phyloP scores from a whole-genome alignment of 2,888 invertebrate species.

The Dasypolia templi region DNA sequence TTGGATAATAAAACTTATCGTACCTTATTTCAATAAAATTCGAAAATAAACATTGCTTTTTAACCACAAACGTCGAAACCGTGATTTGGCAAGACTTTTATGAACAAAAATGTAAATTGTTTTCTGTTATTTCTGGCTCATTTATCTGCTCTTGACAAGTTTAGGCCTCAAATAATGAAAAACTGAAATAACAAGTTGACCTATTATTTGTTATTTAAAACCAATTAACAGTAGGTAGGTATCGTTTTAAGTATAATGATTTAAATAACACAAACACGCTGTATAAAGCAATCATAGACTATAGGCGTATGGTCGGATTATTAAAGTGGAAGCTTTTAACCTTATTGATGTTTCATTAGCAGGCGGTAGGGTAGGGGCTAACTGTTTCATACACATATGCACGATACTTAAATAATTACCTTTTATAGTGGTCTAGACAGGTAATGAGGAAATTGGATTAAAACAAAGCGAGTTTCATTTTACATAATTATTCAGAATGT shows the following conservation, averaged over 20 bases:
- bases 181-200: no score
- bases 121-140: not conserved
- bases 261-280: constrained; percentile 26
- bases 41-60: not conserved
- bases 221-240: constrained; percentile 1
- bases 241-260: constrained; percentile 10
- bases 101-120: constrained; percentile 1
- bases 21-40: constrained; percentile 3
- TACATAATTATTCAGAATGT: not conserved
- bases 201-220: constrained; percentile 14
- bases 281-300: constrained; percentile 33
- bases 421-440: not conserved
- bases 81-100: not conserved
- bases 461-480: constrained; percentile 9
- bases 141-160: constrained; percentile 50
- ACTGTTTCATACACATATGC: constrained; percentile 11
- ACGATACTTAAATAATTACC: constrained; percentile 25
- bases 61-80: not conserved
- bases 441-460: constrained; percentile 6
- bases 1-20: not conserved
- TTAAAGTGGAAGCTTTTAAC: constrained; percentile 74
- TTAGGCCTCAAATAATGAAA: constrained; percentile 32
- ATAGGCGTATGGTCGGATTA: constrained; percentile 51
- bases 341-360: constrained; percentile 71
- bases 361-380: constrained; percentile 8